Conservation (phyloP, 2,797 vertebrate genomes). For the Sebastes hopkinsi region DNA sequence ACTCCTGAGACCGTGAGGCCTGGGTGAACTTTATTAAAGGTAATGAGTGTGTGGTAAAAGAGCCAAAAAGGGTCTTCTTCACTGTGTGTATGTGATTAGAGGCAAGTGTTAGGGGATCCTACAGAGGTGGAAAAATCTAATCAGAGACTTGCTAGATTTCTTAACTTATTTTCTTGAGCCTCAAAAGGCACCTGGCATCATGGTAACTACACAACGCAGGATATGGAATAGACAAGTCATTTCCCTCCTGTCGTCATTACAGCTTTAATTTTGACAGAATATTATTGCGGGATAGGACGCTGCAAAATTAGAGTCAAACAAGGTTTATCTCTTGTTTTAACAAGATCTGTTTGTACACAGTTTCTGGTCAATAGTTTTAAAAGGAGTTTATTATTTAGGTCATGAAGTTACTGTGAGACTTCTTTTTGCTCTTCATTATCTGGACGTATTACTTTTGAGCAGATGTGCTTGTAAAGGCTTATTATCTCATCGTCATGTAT, state of each 20-base stretch:
- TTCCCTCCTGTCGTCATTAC: conserved; percentile 27
- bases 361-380: not conserved
- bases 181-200: conserved; percentile 21
- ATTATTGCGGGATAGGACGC: conserved; percentile 21
- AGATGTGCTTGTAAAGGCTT: conserved; percentile 14
- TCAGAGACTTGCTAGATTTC: conserved; percentile 14
- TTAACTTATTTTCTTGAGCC: conserved; percentile 16
- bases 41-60: not conserved
- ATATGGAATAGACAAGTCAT: conserved; percentile 26
- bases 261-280: conserved; percentile 48
- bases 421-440: conserved; percentile 11
- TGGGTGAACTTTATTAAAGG: conserved; percentile 19
- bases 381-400: conserved; percentile 45
- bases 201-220: conserved; percentile 20
- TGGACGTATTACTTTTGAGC: not conserved
- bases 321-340: conserved; percentile 14
- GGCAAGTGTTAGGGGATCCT: not conserved
- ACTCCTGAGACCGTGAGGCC: not conserved
- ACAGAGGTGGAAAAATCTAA: conserved; percentile 10
- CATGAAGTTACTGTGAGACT: conserved; percentile 34
- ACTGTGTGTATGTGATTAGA: not conserved
- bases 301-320: conserved; percentile 40
- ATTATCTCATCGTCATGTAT: conserved; percentile 10
- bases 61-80: no score
- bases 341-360: not conserved